Conservation (phyloP, 2,888 invertebrate genomes). For the Morinoia aosen region DNA sequence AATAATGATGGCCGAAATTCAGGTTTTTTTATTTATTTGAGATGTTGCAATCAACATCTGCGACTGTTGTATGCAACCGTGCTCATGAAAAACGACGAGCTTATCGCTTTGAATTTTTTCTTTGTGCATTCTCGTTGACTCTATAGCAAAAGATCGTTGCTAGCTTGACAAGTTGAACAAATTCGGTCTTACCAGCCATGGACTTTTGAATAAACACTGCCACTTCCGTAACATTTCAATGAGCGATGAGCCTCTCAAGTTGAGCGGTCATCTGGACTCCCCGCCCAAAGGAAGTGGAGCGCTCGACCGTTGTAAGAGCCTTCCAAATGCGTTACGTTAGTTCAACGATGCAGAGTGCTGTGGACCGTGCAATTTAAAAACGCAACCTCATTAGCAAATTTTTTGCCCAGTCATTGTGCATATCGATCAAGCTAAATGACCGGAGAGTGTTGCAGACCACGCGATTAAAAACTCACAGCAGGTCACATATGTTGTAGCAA, state of each 20-base stretch:
- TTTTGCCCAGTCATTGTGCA: conserved; percentile 2
- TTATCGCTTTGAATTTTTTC: not conserved
- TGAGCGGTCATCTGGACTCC: not conserved
- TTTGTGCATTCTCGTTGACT: not conserved
- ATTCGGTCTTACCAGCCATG: not conserved
- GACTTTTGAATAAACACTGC: not conserved
- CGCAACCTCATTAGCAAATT: not conserved
- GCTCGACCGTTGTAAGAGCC: not conserved
- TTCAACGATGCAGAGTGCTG: not conserved
- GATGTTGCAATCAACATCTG: not conserved
- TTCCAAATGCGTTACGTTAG: not conserved
- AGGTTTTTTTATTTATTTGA: no score
- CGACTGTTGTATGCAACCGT: not conserved
- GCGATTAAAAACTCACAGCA: not conserved
- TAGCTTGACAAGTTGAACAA: not conserved
- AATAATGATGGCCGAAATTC: no score
- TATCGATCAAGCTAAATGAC: conserved; percentile 17
- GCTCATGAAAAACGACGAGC: not conserved
- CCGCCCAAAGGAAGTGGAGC: not conserved
- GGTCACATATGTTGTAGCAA: not conserved
- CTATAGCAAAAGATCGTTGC: not conserved
- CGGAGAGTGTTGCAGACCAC: not conserved
- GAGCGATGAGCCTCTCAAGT: not conserved
- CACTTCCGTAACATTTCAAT: not conserved
- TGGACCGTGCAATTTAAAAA: conserved; percentile 10